Conservation (phyloP, 2,113 vertebrate genomes). For the Eclectus roratus region DNA sequence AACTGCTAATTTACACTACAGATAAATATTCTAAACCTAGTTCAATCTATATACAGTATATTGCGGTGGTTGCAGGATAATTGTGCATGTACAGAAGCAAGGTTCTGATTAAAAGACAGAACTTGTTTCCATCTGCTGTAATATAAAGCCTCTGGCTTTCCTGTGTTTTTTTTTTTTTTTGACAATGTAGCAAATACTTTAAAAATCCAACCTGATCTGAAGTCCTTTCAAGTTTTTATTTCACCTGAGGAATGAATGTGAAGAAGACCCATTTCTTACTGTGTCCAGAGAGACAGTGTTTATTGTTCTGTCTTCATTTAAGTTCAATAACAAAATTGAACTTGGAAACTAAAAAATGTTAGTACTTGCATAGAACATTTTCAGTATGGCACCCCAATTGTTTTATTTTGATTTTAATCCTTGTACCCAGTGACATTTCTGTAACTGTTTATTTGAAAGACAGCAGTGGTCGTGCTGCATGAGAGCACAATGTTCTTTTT, state of each 20-base stretch:
- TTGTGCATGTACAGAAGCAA: background rate
- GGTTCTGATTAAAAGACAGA: background rate
- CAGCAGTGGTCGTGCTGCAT: slow-evolving; percentile 47
- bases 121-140: background rate
- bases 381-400: background rate
- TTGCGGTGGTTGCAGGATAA: background rate
- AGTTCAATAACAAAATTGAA: background rate
- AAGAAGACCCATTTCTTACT: background rate
- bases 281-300: background rate
- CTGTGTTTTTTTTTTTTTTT: background rate
- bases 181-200: background rate
- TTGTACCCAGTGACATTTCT: slow-evolving; percentile 19
- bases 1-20: background rate
- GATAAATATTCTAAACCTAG: background rate
- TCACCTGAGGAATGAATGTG: background rate
- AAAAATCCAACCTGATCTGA: background rate
- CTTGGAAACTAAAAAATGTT: background rate
- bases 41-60: background rate
- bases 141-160: background rate
- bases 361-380: background rate
- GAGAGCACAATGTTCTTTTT: slow-evolving; percentile 71
- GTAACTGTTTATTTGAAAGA: slow-evolving; percentile 57
- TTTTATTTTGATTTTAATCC: background rate
- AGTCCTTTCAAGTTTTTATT: background rate
- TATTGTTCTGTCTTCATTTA: background rate